A percentile compares a stretch with the other conserved stretches of the same genome.
These are phyloP conservation scores for Pogonomyrmex californicus DNA, from an alignment of 1,140 invertebrate genomes.

Conservation along the genomic window DNA sequence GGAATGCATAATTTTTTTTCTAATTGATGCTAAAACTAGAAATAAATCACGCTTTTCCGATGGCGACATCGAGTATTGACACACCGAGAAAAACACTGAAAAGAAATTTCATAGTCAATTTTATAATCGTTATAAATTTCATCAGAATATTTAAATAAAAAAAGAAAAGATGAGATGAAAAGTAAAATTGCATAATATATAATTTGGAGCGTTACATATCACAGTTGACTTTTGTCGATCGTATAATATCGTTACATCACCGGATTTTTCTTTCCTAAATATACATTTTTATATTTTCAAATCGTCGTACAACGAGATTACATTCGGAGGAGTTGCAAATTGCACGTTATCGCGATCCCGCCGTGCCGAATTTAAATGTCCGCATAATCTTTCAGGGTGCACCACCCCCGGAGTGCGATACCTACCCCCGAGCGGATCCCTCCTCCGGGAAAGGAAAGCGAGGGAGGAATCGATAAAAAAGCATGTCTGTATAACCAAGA, in stretches of 20 bases:
- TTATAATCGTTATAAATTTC: neutral
- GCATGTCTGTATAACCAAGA: conserved; percentile 60
- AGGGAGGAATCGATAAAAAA: conserved; percentile 36
- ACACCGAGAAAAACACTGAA: neutral
- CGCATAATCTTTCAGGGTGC: conserved; percentile 9
- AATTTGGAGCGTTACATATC: neutral
- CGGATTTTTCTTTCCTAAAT: neutral
- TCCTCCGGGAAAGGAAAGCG: neutral
- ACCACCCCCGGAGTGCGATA: neutral
- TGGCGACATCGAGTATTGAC: neutral
- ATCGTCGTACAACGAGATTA: neutral
- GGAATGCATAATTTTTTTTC: neutral
- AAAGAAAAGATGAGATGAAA: neutral
- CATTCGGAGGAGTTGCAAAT: conserved; percentile 30
- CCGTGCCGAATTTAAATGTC: conserved; percentile 45
- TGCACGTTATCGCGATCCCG: conserved; percentile 19
- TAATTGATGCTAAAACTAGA: neutral
- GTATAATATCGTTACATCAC: neutral
- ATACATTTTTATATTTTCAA: conserved; percentile 13
- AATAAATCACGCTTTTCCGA: neutral
- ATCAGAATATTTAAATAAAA: too few relatives aligned
- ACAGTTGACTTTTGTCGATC: neutral
- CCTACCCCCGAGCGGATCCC: neutral
- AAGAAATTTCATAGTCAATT: neutral
- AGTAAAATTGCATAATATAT: neutral